Evolutionary conservation across 1,140 invertebrate species (phyloP).

Genomic region (Hyposmocoma kahamanoa): DNA sequence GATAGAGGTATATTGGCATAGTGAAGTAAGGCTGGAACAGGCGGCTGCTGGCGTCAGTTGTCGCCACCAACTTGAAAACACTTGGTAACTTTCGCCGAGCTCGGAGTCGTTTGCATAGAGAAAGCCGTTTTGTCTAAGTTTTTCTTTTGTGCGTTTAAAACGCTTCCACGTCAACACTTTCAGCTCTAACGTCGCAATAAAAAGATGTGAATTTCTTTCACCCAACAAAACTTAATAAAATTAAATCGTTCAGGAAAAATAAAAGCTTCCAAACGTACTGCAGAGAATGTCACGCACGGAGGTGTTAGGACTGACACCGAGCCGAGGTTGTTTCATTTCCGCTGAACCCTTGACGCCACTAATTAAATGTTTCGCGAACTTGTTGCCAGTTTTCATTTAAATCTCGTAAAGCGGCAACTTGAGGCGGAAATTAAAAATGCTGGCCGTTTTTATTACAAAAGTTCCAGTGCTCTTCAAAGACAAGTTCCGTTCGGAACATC

Average conservation of each 20-base stretch:
- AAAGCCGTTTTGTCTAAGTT: slow-evolving; percentile 56
- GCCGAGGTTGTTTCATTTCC: slow-evolving; percentile 52
- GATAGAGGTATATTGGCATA: too few relatives aligned
- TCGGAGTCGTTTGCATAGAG: slow-evolving; percentile 56
- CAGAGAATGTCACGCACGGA: slow-evolving; percentile 32
- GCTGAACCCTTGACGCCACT: slow-evolving; percentile 32
- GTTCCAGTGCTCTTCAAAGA: slow-evolving; percentile 30
- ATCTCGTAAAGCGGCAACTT: slow-evolving; percentile 45
- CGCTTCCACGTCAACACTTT: slow-evolving; percentile 10
- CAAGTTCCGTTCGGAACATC: slow-evolving; percentile 12
- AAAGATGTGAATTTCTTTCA: slow-evolving; percentile 4
- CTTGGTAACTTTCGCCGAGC: slow-evolving; percentile 37
- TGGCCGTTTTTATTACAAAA: slow-evolving; percentile 42
- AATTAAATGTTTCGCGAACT: slow-evolving; percentile 64
- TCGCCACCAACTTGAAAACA: background rate
- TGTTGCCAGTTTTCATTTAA: slow-evolving; percentile 54
- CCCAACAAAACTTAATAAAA: slow-evolving; percentile 32
- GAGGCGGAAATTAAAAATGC: slow-evolving; percentile 55
- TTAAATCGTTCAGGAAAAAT: slow-evolving; percentile 21
- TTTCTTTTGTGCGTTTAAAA: slow-evolving; percentile 46
- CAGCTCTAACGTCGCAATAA: background rate
- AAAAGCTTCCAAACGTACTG: slow-evolving; percentile 15
- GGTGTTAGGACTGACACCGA: slow-evolving; percentile 27
- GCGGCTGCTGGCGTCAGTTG: too few relatives aligned
- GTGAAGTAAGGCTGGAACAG: too few relatives aligned